Percentiles rank a stretch among this genome's conserved stretches.
These are phyloP conservation scores for Phrynocephalus guinanensis DNA, from an alignment of 2,797 vertebrate genomes.

Conservation along the genomic window DNA sequence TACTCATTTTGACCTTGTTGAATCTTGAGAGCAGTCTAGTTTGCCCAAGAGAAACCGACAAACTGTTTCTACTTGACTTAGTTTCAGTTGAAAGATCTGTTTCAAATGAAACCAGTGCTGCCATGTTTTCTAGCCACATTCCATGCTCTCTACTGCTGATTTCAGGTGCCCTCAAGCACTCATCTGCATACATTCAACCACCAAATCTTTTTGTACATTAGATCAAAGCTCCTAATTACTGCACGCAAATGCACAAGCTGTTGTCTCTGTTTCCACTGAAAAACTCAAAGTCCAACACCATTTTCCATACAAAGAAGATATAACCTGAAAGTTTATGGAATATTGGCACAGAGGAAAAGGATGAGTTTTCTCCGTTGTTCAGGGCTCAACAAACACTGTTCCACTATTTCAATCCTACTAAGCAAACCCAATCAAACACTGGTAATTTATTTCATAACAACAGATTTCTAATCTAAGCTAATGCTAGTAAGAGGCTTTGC, in stretches of 20 bases:
- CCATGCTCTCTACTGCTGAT: not conserved
- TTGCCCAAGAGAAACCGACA: not conserved
- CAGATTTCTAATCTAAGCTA: not conserved
- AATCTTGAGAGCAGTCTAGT: not conserved
- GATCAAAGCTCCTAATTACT: not conserved
- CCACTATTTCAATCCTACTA: not conserved
- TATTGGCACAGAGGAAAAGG: not conserved
- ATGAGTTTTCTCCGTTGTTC: not conserved
- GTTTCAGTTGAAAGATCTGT: not conserved
- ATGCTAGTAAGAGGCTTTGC: not conserved
- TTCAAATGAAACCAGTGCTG: not conserved
- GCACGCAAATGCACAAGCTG: not conserved
- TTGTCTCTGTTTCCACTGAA: not conserved
- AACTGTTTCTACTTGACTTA: not conserved
- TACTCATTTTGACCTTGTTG: not conserved
- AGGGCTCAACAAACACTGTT: not conserved
- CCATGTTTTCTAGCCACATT: not conserved
- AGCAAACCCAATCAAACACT: not conserved
- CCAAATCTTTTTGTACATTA: not conserved
- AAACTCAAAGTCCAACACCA: not conserved
- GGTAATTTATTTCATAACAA: not conserved
- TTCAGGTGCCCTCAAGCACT: not conserved
- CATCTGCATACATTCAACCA: not conserved
- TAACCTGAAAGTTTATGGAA: not conserved
- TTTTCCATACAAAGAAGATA: not conserved